Base-by-base conservation (phyloP, 2,797 vertebrate species). In the Sebastes minor region DNA sequence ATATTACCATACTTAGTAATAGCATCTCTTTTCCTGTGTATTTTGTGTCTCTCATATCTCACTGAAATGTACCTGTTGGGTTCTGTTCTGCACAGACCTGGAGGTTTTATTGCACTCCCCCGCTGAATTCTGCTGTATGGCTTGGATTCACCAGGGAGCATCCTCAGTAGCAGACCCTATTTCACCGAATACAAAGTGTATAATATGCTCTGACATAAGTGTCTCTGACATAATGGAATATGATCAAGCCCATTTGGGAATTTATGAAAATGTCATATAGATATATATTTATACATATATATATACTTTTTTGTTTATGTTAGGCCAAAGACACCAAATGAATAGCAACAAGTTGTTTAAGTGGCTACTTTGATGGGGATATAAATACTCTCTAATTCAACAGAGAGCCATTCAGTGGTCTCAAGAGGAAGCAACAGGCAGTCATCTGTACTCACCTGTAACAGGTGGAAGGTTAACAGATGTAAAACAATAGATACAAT, bases 401-500 rank as follows among this genome's bases (percentile, higher is more conserved):
- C 65, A 8, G 22, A 57, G 13, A 16, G 23, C 55, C 13, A 56
- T 56, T 56, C 12, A 56, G 22, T 25, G 3, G 23, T 28, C 33
- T 61, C n/a, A 4, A 56, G 11, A 49, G 22, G 52, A 55, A 72
- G 14, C 52, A 52, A 55, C 38, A 64, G 20, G 49, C 52, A 1
- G 4, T 46, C 27, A 14, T 28, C 2, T 0, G 30, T 57, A 78
- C 20, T 62, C 46, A 72, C 56, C 69, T 55, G 25, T 12, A 32
- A 59, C n/a, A 72, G 61, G 53, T 46, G 42, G 42, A 67, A 67
- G 14, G 57, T 85, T 71, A 82, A 74, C 74, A 78, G 62, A 81
- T 86, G 83, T 81, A 83, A 78, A 72, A 84, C 63, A 77, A 71
- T 57, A 35, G 60, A 72, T 38, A 35, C 27, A 66, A 72, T 79